phyloP scores from a whole-genome alignment of 2,888 invertebrate genomes.

The Neoascia interrupta region DNA sequence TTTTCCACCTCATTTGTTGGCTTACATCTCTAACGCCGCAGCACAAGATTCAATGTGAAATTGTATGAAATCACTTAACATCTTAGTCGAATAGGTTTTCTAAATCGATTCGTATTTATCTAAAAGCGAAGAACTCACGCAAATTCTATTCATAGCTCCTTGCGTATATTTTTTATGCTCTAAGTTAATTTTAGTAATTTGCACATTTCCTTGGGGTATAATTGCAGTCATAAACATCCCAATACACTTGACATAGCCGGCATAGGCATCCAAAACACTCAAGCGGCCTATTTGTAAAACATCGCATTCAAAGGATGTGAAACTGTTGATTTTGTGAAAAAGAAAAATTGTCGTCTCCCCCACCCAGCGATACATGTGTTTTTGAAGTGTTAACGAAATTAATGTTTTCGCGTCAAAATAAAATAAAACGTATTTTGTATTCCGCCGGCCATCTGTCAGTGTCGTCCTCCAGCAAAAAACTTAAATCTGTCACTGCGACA shows the following conservation, averaged over 20 bases:
- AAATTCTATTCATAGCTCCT: no score
- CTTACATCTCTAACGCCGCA: no score
- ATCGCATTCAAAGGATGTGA: constrained; percentile 55
- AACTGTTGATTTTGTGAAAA: no score
- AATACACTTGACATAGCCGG: constrained; percentile 36
- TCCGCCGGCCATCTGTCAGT: constrained; percentile 52
- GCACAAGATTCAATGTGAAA: no score
- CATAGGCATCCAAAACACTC: background rate
- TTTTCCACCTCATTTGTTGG: no score
- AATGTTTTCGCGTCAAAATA: constrained; percentile 48
- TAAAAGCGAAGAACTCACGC: no score
- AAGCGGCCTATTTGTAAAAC: constrained; percentile 47
- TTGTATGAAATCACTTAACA: no score
- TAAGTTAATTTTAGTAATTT: no score
- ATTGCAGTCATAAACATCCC: constrained; percentile 42
- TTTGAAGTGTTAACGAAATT: constrained; percentile 56
- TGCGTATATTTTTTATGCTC: no score
- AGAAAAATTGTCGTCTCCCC: constrained; percentile 3
- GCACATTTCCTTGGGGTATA: constrained; percentile 22
- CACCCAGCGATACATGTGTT: constrained; percentile 42
- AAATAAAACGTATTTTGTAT: constrained; percentile 20
- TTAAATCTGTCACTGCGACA: constrained; percentile 55
- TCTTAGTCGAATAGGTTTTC: no score
- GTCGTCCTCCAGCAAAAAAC: constrained; percentile 40
- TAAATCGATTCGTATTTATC: no score